phyloP scores from a whole-genome alignment of 2,113 vertebrate species.

The Aepyceros melampus region DNA sequence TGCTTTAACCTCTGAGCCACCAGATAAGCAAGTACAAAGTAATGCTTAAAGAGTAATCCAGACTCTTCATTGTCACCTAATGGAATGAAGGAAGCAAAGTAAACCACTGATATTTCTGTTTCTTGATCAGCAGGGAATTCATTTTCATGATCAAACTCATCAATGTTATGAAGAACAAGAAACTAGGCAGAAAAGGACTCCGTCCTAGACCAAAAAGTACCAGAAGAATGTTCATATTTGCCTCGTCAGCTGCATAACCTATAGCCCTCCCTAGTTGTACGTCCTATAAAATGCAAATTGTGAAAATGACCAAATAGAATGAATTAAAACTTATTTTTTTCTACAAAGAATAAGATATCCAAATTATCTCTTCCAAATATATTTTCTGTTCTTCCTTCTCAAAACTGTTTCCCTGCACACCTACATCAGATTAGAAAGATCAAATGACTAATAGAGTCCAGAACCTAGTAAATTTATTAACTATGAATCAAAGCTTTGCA shows the following conservation, averaged over 20 bases:
- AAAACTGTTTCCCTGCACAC: neutral
- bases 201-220: neutral
- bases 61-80: neutral
- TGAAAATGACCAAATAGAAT: neutral
- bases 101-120: neutral
- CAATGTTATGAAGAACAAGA: neutral
- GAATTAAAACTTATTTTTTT: neutral
- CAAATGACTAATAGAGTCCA: neutral
- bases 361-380: neutral
- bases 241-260: neutral
- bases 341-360: neutral
- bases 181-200: neutral
- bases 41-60: neutral
- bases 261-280: neutral
- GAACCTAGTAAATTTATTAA: neutral
- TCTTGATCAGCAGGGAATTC: neutral
- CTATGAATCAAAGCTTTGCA: neutral
- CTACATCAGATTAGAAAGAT: neutral
- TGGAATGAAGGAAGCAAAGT: neutral
- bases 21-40: neutral
- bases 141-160: neutral
- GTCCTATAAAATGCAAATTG: neutral
- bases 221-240: neutral
- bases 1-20: too few species aligned
- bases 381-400: neutral